Base-by-base conservation (phyloP, 2,888 invertebrate genomes). In the Leucoma salicis region DNA sequence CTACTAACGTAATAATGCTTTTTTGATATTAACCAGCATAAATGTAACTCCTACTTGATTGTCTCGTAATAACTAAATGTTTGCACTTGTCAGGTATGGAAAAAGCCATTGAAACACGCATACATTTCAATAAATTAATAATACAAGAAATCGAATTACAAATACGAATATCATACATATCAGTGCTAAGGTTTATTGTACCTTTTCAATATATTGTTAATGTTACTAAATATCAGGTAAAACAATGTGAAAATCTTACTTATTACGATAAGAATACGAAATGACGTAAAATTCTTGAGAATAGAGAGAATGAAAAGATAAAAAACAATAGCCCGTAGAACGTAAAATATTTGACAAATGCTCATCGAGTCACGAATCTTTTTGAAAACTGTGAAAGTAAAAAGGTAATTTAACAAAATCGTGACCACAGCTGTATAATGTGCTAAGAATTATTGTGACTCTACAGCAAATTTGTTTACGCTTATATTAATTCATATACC, bases 101-200 rank as follows among this genome's bases (percentile, higher is more conserved):
- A 50, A 54, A 37, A 49, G 49, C 42, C 35, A 29, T 37, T 49
- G 49, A 56, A 53, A 57, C 46, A 48, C 44, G 48, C 39, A 43
- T 47, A 51, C 37, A 46, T 35, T 54, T 54, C 36, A 46, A 53
- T 52, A 41, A 55, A 40, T 53, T 46, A 49, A 53, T 45, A 58
- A 42, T 45, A 48, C 51, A 55, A 47, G 64, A 67, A 66, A 66
- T 65, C 49, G 49, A 50, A 49, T 49, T 44, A 43, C 32, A 49
- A 49, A 49, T 44, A 43, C 37, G 44, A 49, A 42, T 53, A 31
- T 18, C 43, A 18, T 29, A 21, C 27, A 27, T 18, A 35, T 29
- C 27, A 31, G 11, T 39, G 18, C 5, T 5, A 37, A 14, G 6
- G 29, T 13, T 29, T 13, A 29, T 29, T 29, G 13, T 27, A 29